phyloP scores from a whole-genome alignment of 2,113 vertebrate genomes.

The Anolis carolinensis region DNA sequence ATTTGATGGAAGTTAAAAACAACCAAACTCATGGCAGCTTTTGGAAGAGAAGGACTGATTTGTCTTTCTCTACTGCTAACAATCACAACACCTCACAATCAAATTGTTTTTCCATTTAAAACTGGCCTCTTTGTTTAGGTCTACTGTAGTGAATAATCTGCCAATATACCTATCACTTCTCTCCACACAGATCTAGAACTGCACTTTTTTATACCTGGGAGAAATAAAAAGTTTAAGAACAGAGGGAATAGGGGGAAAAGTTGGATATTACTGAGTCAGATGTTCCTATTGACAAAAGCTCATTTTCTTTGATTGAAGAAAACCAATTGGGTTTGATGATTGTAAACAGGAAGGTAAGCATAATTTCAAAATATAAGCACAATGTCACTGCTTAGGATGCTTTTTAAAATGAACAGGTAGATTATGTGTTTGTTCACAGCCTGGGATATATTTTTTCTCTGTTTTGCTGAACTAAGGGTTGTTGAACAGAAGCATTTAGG shows the following conservation, averaged over 20 bases:
- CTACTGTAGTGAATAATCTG: too few species aligned
- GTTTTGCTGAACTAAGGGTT: constrained; percentile 23
- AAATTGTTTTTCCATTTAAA: neutral
- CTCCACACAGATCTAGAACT: neutral
- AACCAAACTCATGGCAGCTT: neutral
- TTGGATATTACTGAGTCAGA: neutral
- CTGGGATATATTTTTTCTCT: constrained; percentile 23
- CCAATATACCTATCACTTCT: neutral
- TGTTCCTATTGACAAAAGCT: constrained; percentile 10
- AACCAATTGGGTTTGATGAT: constrained; percentile 17
- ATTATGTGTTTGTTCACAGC: constrained; percentile 39
- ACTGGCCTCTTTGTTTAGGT: neutral
- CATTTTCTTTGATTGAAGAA: constrained; percentile 10
- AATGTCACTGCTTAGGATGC: neutral
- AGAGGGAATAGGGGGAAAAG: neutral
- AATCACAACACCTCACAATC: neutral
- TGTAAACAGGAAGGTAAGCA: constrained; percentile 21
- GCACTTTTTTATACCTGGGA: neutral
- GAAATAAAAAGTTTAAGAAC: neutral
- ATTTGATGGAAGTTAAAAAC: too few species aligned
- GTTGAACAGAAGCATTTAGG: neutral
- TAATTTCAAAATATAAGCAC: constrained; percentile 1
- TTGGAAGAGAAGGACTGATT: neutral
- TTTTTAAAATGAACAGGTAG: constrained; percentile 42
- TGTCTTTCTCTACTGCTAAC: neutral